Evolutionary conservation across 2,888 invertebrate species (phyloP).

Genomic region (Protula sp.): DNA sequence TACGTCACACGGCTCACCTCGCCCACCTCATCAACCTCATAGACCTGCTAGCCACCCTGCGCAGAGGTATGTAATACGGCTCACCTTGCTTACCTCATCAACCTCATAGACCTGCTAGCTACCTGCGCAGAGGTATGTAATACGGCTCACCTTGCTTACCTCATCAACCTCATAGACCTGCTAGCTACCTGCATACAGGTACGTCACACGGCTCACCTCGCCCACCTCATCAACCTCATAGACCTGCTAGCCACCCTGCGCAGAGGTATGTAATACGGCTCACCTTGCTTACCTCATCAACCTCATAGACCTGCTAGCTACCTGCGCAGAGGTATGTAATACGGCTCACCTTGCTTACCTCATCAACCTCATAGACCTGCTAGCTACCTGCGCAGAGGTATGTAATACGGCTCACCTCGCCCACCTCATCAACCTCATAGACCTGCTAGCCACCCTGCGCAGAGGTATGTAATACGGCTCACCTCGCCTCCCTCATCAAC

Average conservation of each 20-base stretch:
- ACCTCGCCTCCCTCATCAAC: neutral
- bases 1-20: conserved; percentile 25
- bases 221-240: conserved; percentile 31
- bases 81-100: neutral
- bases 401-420: conserved; percentile 27
- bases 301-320: too few relatives aligned
- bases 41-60: conserved; percentile 31
- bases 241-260: conserved; percentile 33
- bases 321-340: too few relatives aligned
- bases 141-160: too few relatives aligned
- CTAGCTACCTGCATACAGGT: conserved; percentile 32
- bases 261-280: too few relatives aligned
- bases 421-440: conserved; percentile 32
- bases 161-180: too few relatives aligned
- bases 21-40: conserved; percentile 32
- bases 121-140: conserved; percentile 30
- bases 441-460: conserved; percentile 31
- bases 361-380: too few relatives aligned
- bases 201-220: conserved; percentile 23
- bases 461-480: conserved; percentile 14
- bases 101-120: too few relatives aligned
- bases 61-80: conserved; percentile 19
- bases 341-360: too few relatives aligned
- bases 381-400: too few relatives aligned
- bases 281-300: too few relatives aligned